Percentiles rank a stretch among this genome's conserved stretches.
phyloP scores from a whole-genome alignment of 2,888 invertebrate species.

The Harmothoe impar region DNA sequence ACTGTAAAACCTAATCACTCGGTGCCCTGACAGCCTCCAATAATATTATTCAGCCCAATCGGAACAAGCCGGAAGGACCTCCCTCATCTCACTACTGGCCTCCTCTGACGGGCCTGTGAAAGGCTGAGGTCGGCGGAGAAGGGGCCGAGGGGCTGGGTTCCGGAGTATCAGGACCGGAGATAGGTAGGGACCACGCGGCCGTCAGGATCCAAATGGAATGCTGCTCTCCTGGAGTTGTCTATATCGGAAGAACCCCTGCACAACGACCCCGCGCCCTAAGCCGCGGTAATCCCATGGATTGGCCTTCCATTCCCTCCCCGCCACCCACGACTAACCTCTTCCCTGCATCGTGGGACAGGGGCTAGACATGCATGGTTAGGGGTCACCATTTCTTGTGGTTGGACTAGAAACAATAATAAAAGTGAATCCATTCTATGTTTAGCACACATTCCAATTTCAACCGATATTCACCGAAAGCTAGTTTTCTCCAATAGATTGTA shows the following conservation, averaged over 20 bases:
- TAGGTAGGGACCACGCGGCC: constrained; percentile 10
- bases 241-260: constrained; percentile 28
- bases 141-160: constrained; percentile 22
- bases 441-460: no score
- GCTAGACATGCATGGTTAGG: no score
- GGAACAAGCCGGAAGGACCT: neutral
- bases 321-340: neutral
- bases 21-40: constrained; percentile 8
- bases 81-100: neutral
- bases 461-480: no score
- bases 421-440: no score
- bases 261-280: constrained; percentile 32
- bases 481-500: no score
- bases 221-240: constrained; percentile 42
- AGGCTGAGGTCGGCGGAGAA: neutral
- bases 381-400: no score
- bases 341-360: no score
- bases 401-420: no score
- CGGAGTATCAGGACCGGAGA: constrained; percentile 61
- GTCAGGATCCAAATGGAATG: constrained; percentile 54
- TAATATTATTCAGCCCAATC: constrained; percentile 47
- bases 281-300: constrained; percentile 28
- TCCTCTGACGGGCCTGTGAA: neutral
- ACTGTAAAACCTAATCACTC: constrained; percentile 16
- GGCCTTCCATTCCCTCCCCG: constrained; percentile 47